Percentiles rank a stretch among this genome's conserved stretches.
Evolutionary conservation across 2,888 invertebrate genomes (phyloP).

Genomic region (Petrolisthes manimaculis): DNA sequence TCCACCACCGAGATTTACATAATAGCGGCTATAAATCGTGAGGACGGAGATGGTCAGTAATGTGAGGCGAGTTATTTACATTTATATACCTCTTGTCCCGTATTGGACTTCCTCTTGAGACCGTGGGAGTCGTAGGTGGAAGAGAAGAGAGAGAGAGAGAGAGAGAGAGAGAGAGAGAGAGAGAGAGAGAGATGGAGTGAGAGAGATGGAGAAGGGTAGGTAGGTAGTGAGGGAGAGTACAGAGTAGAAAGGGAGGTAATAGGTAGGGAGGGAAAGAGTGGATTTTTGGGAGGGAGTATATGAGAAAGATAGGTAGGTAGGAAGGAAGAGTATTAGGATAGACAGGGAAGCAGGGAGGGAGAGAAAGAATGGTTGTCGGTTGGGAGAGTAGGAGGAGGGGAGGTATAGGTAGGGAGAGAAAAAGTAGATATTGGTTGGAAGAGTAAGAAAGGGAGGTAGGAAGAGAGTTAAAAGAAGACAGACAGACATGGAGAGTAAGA

Average conservation of each 20-base stretch:
- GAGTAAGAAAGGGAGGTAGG: neutral
- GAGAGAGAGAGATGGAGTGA: neutral
- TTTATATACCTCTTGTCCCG: slow-evolving; percentile 39
- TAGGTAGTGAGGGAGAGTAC: neutral
- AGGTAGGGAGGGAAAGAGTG: neutral
- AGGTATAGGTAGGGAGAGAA: neutral
- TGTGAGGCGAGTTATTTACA: slow-evolving; percentile 44
- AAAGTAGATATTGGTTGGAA: neutral
- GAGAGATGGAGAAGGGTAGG: too few species aligned
- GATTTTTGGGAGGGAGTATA: neutral
- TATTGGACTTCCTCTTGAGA: neutral
- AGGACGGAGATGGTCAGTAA: slow-evolving; percentile 51
- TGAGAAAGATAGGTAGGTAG: neutral
- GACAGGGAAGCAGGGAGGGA: neutral
- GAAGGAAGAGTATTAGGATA: neutral
- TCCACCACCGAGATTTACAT: slow-evolving; percentile 37
- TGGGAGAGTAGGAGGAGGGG: neutral
- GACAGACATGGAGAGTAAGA: neutral
- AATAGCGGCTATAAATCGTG: slow-evolving; percentile 49
- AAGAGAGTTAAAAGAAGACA: too few species aligned
- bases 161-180: neutral
- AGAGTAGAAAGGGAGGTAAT: neutral
- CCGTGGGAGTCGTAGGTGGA: neutral
- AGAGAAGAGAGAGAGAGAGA: neutral
- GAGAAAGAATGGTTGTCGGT: neutral